Evolutionary conservation across 2,888 invertebrate species (phyloP), one percentile per base, ranked within the genome.

Genomic region (Hofmannophila pseudospretella): DNA sequence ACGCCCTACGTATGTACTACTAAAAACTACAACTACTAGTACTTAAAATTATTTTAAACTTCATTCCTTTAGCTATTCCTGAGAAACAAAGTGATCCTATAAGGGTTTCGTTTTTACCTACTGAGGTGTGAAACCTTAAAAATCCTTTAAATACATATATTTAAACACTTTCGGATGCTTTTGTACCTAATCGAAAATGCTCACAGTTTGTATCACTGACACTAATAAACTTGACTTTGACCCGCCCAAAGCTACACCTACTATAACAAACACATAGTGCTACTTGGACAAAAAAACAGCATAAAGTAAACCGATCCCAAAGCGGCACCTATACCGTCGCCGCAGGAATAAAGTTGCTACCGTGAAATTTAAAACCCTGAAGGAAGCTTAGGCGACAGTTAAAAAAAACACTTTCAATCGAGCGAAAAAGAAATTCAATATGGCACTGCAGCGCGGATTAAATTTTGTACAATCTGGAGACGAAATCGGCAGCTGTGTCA

Each of bases 401-500:
- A 73, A 72, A 76, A 81, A 81, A 77, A 48, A 68, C 49, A 58
- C 54, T 67, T 70, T 69, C 75, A 74, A 78, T 80, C 75, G 78
- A 80, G 68, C 75, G 77, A 59, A 62, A 71, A 74, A 71, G 85
- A 82, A 85, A 85, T 68, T 69, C 76, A 80, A 86, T 86, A 86
- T 73, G 63, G 63, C 54, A 70, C 61, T 74, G 81, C 72, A 75
- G 67, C 59, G 66, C 52, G 67, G 79, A 85, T 85, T 80, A 81
- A 79, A 79, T 80, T 82, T 84, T 85, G 78, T 74, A 74, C 77
- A 84, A 82, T 79, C 77, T 73, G 56, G 53, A 70, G 65, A 62
- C 62, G 58, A 53, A 63, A 76, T 75, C 76, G 69, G 67, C 85
- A 85, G 84, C 78, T 85, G 85, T 79, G 53, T 67, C 73, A 66